phyloP scores from a whole-genome alignment of 2,797 vertebrate genomes.

The Enteromius afrohamiltoni region DNA sequence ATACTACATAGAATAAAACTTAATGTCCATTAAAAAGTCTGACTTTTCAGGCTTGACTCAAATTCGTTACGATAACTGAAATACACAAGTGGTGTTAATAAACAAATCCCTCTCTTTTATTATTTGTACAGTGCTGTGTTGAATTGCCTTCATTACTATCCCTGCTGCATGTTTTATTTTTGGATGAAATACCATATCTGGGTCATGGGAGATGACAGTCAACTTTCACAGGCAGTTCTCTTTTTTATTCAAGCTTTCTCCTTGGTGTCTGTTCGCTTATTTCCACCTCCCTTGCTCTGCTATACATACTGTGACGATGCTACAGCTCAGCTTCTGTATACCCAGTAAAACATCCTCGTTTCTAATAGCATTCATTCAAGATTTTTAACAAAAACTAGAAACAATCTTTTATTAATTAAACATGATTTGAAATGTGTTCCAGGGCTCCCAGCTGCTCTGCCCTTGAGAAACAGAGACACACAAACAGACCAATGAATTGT shows the following conservation, averaged over 20 bases:
- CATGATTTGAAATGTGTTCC: slow-evolving; percentile 77
- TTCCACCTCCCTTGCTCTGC: slow-evolving; percentile 69
- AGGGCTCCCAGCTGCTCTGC: slow-evolving; percentile 73
- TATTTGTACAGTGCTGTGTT: slow-evolving; percentile 56
- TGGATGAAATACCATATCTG: slow-evolving; percentile 79
- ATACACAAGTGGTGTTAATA: neutral
- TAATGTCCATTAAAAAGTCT: neutral
- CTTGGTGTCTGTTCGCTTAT: slow-evolving; percentile 70
- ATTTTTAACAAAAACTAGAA: slow-evolving; percentile 65
- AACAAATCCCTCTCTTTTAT: neutral
- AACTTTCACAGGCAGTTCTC: slow-evolving; percentile 71
- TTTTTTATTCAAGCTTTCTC: slow-evolving; percentile 78
- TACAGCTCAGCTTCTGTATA: slow-evolving; percentile 73
- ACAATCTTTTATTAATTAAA: slow-evolving; percentile 83
- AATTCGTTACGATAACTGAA: neutral
- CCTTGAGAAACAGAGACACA: slow-evolving; percentile 51
- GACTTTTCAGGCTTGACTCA: neutral
- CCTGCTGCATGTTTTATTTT: slow-evolving; percentile 71
- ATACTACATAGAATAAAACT: neutral
- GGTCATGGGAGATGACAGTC: slow-evolving; percentile 71
- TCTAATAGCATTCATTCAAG: slow-evolving; percentile 71
- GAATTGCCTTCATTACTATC: slow-evolving; percentile 73
- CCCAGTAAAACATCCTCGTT: slow-evolving; percentile 77
- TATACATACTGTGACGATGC: slow-evolving; percentile 76
- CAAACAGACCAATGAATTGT: slow-evolving; percentile 51